Base-by-base conservation (phyloP, 1,140 invertebrate species). In the Episyrphus balteatus region DNA sequence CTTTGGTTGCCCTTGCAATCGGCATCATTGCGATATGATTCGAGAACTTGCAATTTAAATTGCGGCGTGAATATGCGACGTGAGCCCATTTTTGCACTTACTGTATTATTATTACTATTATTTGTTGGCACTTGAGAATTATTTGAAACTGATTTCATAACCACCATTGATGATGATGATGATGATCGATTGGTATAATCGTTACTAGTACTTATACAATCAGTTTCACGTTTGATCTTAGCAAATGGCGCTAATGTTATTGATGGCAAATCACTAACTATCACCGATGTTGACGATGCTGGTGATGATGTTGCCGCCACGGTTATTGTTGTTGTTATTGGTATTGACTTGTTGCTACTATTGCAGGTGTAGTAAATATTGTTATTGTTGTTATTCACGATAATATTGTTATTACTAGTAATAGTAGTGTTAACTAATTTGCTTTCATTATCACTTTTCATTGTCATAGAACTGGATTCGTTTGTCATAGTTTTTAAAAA, bases 1-100 rank as follows among this genome's bases (percentile, higher is more conserved):
- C 86, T 72, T 59, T 89, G 86, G 66, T 90, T 90, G 10, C 86
- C 86, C 54, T 84, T 80, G 64, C 86, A 90, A 61, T 89, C 86
- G 26, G 79, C 76, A 62, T 91, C 86, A 51, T 80, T 77, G 41
- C 85, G 73, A 61, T 88, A 91, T 17, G 86, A 88, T 60, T 88
- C 84, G 47, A 91, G 73, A 50, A 91, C 87, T 73, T 84, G 83
- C 42, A 88, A 73, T 66, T 88, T 91, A 66, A 91, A 91, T 57
- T 85, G 79, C 51, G 84, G 83, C 55, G 86, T 78, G 56, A 89
- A 91, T 58, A 88, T 89, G 21, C 87, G 77, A 40, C 86, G 73
- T 42, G 84, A 87, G 32, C 84, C 85, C 75, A 79, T 68, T 67
- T 71, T 74, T 66, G 69, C 70, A 65, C 68, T 72, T 70, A 58